phyloP scores from a whole-genome alignment of 1,140 invertebrate genomes.

The Andricus grossulariae region DNA sequence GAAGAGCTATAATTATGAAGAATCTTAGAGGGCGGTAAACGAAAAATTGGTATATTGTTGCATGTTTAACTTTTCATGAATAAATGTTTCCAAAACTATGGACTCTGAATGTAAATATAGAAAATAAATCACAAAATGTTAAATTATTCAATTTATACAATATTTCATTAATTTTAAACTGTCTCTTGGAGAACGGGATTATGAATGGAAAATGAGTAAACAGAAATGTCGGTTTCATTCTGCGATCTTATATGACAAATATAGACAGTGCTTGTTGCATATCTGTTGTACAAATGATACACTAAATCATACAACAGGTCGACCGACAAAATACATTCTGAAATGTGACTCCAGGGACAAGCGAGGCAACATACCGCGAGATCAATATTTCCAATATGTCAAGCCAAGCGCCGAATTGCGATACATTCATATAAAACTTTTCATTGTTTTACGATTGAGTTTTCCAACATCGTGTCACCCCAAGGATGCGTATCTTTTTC shows the following conservation, averaged over 20 bases:
- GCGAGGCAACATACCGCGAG: constrained; percentile 48
- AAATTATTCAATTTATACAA: too few species aligned
- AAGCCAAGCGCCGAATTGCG: constrained; percentile 48
- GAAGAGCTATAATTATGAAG: too few species aligned
- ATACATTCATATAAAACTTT: constrained; percentile 49
- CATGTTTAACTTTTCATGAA: too few species aligned
- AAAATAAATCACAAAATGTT: too few species aligned
- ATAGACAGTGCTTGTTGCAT: neutral
- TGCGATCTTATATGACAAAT: neutral
- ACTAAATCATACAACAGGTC: constrained; percentile 49
- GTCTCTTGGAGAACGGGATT: too few species aligned
- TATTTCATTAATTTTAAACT: too few species aligned
- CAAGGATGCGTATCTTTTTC: constrained; percentile 1
- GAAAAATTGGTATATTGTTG: too few species aligned
- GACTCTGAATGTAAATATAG: too few species aligned
- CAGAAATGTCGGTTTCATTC: neutral
- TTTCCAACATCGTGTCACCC: constrained; percentile 44
- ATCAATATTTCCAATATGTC: constrained; percentile 57
- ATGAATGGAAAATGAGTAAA: too few species aligned
- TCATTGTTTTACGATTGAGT: constrained; percentile 54
- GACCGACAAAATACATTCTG: constrained; percentile 53
- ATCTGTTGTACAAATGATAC: constrained; percentile 22
- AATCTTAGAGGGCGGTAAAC: too few species aligned
- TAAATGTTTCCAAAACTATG: too few species aligned
- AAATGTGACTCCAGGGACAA: constrained; percentile 53